Evolutionary conservation across 2,888 invertebrate species (phyloP), one percentile per base, ranked within the genome.

Genomic region (Drosophila diplacantha): DNA sequence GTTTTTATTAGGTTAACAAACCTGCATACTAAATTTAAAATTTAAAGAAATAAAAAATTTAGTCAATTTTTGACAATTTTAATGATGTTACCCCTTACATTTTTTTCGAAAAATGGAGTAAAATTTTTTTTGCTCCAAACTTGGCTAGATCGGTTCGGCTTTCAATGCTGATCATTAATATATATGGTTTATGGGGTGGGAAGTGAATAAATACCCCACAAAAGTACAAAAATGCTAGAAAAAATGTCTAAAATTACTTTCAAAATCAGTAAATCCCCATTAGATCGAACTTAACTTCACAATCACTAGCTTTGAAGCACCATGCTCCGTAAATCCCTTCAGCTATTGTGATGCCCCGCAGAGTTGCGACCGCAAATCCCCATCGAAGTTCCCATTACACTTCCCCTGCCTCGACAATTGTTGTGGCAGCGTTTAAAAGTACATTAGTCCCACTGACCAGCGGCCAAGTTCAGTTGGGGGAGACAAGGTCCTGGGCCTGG

Each of bases 371-470:
- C 54, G 55, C 54, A 64, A 62, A 46, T 38, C 35, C 43, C 62
- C 62, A 38, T 64, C 38, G 44, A 53, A 37, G 44, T 29, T 51
- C 22, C 50, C 35, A 51, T 61, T 61, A 38, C 62, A 34, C 14
- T 31, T n/a, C 31, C 53, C 31, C 6, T 14, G 32, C 46, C 56
- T 66, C 63, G 63, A 56, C 64, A 51, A 43, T 31, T 46, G 29
- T 46, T 46, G 44, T 50, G 64, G 67, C 51, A 53, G 62, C 71
- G 73, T 74, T 83, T 78, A 83, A 85, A 83, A 77, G 73, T 72
- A 70, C 85, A 85, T 85, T 83, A 85, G 73, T 52, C 54, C 61
- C 47, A 59, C 50, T 67, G 51, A 66, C 57, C 37, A 46, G 24
- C 26, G 47, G 56, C 38, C 44, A 51, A 55, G 64, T 55, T 63